Conservation (phyloP, 2,113 vertebrate species). For the Corydoras sp. region DNA sequence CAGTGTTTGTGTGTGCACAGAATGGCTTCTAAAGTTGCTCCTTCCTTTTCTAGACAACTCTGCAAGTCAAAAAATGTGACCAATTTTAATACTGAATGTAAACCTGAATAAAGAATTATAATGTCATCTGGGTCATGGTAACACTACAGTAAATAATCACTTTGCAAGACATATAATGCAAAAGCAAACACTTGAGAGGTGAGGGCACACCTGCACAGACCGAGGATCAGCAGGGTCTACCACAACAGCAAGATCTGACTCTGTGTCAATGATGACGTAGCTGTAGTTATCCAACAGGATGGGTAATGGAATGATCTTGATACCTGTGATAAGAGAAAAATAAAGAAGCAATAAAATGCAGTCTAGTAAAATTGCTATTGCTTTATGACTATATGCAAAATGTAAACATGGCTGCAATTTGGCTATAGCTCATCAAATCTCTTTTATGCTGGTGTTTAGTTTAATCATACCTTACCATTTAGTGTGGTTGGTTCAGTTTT, state of each 20-base stretch:
- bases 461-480: slow-evolving; percentile 66
- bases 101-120: too few species aligned
- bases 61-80: slow-evolving; percentile 41
- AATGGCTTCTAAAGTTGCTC: slow-evolving; percentile 82
- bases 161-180: neutral
- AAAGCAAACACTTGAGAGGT: neutral
- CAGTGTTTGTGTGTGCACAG: slow-evolving; percentile 97
- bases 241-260: slow-evolving; percentile 71
- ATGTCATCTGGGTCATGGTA: too few species aligned
- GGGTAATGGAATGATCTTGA: slow-evolving; percentile 91
- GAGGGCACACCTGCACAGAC: slow-evolving; percentile 77
- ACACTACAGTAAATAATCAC: neutral
- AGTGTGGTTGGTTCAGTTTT: slow-evolving; percentile 68
- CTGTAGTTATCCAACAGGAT: slow-evolving; percentile 95
- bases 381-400: too few species aligned
- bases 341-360: neutral
- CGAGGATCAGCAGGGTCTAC: slow-evolving; percentile 89
- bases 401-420: too few species aligned
- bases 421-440: too few species aligned
- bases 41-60: slow-evolving; percentile 81
- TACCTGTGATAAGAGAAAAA: slow-evolving; percentile 59
- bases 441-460: too few species aligned
- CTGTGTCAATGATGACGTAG: slow-evolving; percentile 88
- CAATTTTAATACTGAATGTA: too few species aligned
- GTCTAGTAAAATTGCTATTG: neutral